Base-by-base conservation (phyloP, 2,888 invertebrate genomes). In the Heliconius hortense region DNA sequence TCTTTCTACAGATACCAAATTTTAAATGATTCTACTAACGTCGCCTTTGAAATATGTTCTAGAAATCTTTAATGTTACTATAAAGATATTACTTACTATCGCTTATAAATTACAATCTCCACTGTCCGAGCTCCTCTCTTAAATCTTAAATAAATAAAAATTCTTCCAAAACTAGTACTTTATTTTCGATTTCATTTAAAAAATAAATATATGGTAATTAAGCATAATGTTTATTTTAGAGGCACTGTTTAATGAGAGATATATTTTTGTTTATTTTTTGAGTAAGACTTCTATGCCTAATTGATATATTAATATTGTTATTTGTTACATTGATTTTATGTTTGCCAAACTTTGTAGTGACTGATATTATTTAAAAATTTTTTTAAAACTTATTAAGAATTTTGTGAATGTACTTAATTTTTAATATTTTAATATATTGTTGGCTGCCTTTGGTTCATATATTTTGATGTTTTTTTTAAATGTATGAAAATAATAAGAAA, bases 381-480 rank as follows among this genome's bases (percentile, higher is more conserved):
- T 18, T 53, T n/a, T 53, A 4, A 43, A 53, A 2, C 1, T 53
- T 21, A 21, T 53, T 53, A 21, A 53, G 56, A n/a, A 56, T n/a
- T n/a, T 56, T n/a, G n/a, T 31, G 10, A 21, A 28, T 69, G 31
- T 59, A 56, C 21, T 56, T 69, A 69, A 68, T 21, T 31, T 70
- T 21, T 21, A 15, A 35, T 35, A 31, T 63, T 31, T 35, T 63
- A 35, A 69, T 21, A 53, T 56, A n/a, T 56, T 56, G n/a, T 56
- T 56, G 8, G 56, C n/a, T 56, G n/a, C 1, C 10, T 56, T 56
- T 10, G 10, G 7, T 48, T 56, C 26, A n/a, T 11, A 31, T 26
- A 26, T 48, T 53, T 43, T 28, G 7, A 8, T 21, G 21, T 11
- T 21, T 48, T 15, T 21, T 64, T 3, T 31, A 64, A 31, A 21